These are phyloP conservation scores for Chironex yamaguchii DNA, from an alignment of 30 jellyfish, hydroid and myxozoan genomes.

Conservation along the genomic window DNA sequence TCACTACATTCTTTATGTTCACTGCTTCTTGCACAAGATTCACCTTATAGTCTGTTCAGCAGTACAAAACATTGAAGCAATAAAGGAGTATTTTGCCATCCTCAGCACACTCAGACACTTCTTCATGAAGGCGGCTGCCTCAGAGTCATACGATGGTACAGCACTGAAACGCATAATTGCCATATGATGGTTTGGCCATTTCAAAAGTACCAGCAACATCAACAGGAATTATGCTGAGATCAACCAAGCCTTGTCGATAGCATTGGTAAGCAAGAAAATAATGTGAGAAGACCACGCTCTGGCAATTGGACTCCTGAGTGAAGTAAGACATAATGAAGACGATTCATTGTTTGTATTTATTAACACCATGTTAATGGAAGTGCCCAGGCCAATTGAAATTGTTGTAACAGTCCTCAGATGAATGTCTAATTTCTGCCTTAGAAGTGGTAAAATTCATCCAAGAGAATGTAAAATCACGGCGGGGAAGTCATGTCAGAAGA, in stretches of 20 bases:
- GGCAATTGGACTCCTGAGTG: conserved; percentile 11
- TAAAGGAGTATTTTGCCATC: background rate
- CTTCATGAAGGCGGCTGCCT: background rate
- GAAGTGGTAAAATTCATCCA: background rate
- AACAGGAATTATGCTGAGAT: background rate
- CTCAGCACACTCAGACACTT: too few relatives aligned
- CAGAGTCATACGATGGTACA: conserved; percentile 22
- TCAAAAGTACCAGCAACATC: conserved; percentile 4
- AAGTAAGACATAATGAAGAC: background rate
- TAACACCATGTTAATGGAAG: background rate
- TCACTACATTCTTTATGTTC: background rate
- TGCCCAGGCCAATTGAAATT: background rate
- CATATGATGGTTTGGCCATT: background rate
- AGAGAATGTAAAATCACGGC: background rate
- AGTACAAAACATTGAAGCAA: conserved; percentile 4
- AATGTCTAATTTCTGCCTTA: background rate
- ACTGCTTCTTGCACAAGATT: background rate
- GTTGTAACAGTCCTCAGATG: background rate
- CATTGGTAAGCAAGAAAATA: background rate
- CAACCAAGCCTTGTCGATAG: too few relatives aligned
- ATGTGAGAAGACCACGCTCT: background rate
- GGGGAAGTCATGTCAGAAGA: background rate
- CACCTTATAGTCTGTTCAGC: background rate
- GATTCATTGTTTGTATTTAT: background rate
- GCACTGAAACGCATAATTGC: background rate